Evolutionary conservation across 2,888 invertebrate genomes (phyloP), one percentile per base, ranked within the genome.

Genomic region (Papilio protenor): DNA sequence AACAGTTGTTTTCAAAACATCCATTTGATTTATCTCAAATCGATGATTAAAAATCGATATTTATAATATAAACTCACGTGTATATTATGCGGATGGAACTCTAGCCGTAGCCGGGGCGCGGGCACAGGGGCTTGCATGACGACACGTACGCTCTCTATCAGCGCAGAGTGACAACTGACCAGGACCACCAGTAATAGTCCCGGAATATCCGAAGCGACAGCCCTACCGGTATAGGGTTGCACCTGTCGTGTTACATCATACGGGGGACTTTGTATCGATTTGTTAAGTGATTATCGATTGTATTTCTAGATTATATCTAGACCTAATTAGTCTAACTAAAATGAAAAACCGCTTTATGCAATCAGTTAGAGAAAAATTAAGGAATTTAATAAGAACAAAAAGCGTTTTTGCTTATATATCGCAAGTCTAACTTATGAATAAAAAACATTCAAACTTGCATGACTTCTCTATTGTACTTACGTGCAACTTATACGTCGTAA

Each of bases 41-140:
- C 23, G 21, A 61, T 52, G n/a, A 21, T 59, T 12, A 47, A 75
- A 76, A 64, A 59, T 52, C 70, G 45, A 33, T 21, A 61, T 70
- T 21, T 52, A 45, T 33, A 23, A 73, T 14, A 18, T 16, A 57
- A 45, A 87, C 94, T 94, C 88, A 94, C 94, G 80, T 94, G 94
- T 79, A 94, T 94, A 80, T 94, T 93, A 85, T 93, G 91, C 78
- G 94, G 92, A 80, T 93, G 94, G 57, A 94, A 86, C 45, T 92
- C 92, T 70, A 94, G 83, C 77, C 92, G 92, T 86, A 91, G 86
- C 73, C 94, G 90, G 82, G 94, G 94, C 45, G 90, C 90, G 72
- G 94, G 93, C 69, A 92, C 87, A 2, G 93, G 93, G 81, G 81
- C 79, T 45, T 81, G 78, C 82, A 88, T 86, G 77, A 87, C 85